Conservation (phyloP, 1,140 invertebrate species). For the Acromyrmex charruanus region DNA sequence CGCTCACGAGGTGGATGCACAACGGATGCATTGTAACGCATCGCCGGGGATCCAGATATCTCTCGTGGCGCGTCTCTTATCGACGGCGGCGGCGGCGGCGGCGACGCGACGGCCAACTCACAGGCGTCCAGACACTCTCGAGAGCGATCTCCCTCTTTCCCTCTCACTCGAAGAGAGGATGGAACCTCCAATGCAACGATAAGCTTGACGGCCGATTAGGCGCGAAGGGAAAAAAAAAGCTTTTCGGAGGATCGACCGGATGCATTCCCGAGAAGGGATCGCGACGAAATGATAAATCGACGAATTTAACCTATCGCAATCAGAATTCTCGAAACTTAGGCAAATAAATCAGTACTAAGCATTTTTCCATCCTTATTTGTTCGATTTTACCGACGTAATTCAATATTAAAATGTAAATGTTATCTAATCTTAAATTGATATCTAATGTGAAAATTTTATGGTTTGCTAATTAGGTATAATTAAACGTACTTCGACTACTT, state of each 20-base stretch:
- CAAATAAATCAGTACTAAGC: background rate
- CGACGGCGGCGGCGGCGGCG: conserved; percentile 41
- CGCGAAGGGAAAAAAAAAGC: background rate
- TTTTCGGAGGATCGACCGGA: background rate
- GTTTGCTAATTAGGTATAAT: background rate
- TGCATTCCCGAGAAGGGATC: background rate
- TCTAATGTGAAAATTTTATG: background rate
- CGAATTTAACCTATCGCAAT: background rate
- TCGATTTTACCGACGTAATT: background rate
- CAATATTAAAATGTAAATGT: background rate
- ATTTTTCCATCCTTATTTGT: background rate
- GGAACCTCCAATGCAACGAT: background rate
- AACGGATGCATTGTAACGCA: conserved; percentile 76
- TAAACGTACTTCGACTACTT: background rate
- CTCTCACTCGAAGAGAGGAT: background rate
- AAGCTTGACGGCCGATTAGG: conserved; percentile 46
- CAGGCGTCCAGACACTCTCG: conserved; percentile 64
- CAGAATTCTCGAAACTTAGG: background rate
- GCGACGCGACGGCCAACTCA: conserved; percentile 33
- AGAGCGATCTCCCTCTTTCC: background rate
- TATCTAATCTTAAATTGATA: background rate
- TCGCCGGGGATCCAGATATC: conserved; percentile 67
- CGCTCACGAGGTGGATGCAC: conserved; percentile 66
- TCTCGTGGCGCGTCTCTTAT: conserved; percentile 72
- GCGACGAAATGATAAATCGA: conserved; percentile 7